Evolutionary conservation across 2,888 invertebrate genomes (phyloP), one percentile per base, ranked within the genome.

Genomic region (Melitaea athalia): DNA sequence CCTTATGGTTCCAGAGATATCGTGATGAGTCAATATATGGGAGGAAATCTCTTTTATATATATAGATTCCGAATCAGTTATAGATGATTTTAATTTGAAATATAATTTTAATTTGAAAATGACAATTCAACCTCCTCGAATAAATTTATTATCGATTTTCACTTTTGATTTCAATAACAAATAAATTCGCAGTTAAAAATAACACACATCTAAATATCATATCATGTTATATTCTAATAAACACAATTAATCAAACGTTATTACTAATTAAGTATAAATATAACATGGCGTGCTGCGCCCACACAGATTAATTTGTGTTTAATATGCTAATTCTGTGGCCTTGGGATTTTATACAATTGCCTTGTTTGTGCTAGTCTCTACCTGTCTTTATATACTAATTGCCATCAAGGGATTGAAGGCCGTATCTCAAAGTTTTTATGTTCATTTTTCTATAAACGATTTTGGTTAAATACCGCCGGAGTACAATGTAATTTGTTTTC

Each of bases 271-370:
- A 33, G 45, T 55, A 61, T 61, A 68, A 60, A 61, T 57, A 33
- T 11, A 53, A 33, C 24, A 59, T 57, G 57, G 64, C 62, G 66
- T 70, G 68, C 55, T 50, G 64, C 64, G 67, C 69, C 70, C 69
- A 69, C 64, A 59, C 65, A 67, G 57, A 45, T 59, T 71, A 69
- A 72, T 72, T 24, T 71, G 67, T 63, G 24, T 49, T 65, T 45
- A 69, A 55, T 71, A 72, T 72, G 70, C 63, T 69, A 72, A 72
- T 72, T 47, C 52, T 33, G 52, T 33, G 62, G 60, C 69, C 72
- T 71, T 71, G 68, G 43, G 57, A 59, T 64, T 63, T 59, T 60
- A 65, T 52, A 68, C 64, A 71, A 67, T 68, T 33, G 67, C 61
- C 66, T 69, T 62, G 67, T 62, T 69, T 65, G 63, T 66, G 60